Base-by-base conservation (phyloP, 2,797 vertebrate genomes). In the Pitangus sulphuratus region DNA sequence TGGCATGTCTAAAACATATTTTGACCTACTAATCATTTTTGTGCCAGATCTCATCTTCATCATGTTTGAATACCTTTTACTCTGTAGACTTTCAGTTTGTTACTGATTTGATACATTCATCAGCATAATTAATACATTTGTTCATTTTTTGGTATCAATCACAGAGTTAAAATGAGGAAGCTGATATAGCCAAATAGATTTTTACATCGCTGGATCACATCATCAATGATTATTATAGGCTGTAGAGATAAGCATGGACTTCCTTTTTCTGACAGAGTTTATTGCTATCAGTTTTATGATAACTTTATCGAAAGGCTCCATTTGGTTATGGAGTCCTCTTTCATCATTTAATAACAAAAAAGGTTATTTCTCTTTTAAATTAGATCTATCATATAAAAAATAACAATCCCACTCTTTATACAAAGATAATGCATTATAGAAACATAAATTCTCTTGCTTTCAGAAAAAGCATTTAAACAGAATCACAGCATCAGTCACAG, bases 291-390 rank as follows among this genome's bases (percentile, higher is more conserved):
- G 13, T n/a, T 79, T 45, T 35, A 51, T 42, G 11, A 28, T 14
- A 57, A 45, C 30, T 62, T 62, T 22, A 68, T 45, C 11, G 40
- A 64, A 51, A 57, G 11, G 6, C 8, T 53, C 12, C 40, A 14
- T 42, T 69, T 69, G 50, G 25, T 51, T n/a, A n/a, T 0, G 0
- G 9, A 40, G 4, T 42, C 26, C 8, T 25, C 3, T 14, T 47
- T 14, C 16, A 53, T 3, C 16, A 7, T n/a, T 74, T 51, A 31
- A 26, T 12, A n/a, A n/a, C 53, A 48, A 69, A 86, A 47, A 28
- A 50, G 8, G 7, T 12, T 30, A 65, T 60, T 87, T 83, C 3
- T 72, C 7, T 61, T 72, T 90, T 33, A 69, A 62, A 69, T 6
- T 35, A 56, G 9, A 22, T 68, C 4, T 25, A 44, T 56, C 37